phyloP scores from a whole-genome alignment of 2,888 invertebrate genomes.

The Buathra laborator region DNA sequence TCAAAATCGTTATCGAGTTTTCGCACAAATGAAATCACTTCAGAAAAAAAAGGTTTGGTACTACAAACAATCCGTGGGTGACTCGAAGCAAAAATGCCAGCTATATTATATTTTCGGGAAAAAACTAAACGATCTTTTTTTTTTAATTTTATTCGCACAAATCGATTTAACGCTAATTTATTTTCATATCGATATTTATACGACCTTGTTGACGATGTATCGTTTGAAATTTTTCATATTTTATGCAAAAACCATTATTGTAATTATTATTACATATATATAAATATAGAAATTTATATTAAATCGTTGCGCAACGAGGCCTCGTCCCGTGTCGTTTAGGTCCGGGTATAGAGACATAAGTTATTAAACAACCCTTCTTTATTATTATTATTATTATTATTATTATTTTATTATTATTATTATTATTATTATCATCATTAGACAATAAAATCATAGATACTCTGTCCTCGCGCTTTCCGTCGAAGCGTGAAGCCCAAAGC shows the following conservation, averaged over 20 bases:
- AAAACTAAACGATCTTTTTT: background rate
- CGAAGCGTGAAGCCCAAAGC: slow-evolving; percentile 60
- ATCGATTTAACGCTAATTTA: slow-evolving; percentile 65
- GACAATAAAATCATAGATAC: slow-evolving; percentile 47
- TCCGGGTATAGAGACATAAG: slow-evolving; percentile 52
- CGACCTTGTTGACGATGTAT: slow-evolving; percentile 68
- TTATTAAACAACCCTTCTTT: slow-evolving; percentile 53
- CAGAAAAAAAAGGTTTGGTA: too few species aligned
- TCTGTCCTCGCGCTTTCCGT: slow-evolving; percentile 64
- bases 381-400: slow-evolving; percentile 40
- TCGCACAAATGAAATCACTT: too few species aligned
- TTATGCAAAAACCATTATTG: slow-evolving; percentile 58
- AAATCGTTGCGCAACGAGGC: slow-evolving; percentile 64
- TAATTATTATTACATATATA: slow-evolving; percentile 49
- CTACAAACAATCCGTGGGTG: background rate
- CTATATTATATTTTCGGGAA: background rate
- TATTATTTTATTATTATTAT: slow-evolving; percentile 28
- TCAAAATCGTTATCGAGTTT: background rate
- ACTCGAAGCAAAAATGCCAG: background rate
- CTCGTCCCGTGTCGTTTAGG: slow-evolving; percentile 56
- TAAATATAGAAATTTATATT: slow-evolving; percentile 59
- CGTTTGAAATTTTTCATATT: slow-evolving; percentile 68
- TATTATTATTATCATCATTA: slow-evolving; percentile 14
- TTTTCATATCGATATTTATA: slow-evolving; percentile 67
- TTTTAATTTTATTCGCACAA: slow-evolving; percentile 25